A percentile compares a stretch with the other conserved stretches of the same genome.
phyloP scores from a whole-genome alignment of 2,113 vertebrate genomes.

The Grantiella picta region DNA sequence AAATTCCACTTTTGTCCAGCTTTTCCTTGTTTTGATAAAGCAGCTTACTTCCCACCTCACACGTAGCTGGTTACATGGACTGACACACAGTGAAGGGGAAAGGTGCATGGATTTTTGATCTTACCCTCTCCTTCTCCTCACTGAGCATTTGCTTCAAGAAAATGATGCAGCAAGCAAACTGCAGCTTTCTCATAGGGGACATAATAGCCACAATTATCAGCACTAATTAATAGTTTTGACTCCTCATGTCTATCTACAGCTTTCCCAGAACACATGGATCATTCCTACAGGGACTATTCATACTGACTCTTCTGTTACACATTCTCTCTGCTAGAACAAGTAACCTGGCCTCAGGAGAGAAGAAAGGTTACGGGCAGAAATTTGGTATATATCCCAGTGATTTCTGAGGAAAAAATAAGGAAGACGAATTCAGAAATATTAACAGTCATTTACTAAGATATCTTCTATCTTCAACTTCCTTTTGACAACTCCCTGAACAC shows the following conservation, averaged over 20 bases:
- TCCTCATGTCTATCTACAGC: background rate
- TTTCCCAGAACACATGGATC: background rate
- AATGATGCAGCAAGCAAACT: background rate
- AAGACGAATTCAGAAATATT: background rate
- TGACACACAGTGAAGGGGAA: background rate
- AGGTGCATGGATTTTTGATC: background rate
- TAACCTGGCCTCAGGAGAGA: background rate
- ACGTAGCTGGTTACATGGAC: fast-evolving
- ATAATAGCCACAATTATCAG: background rate
- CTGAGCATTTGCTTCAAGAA: background rate
- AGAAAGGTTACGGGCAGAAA: background rate
- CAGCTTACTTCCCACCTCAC: background rate
- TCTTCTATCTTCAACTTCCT: background rate
- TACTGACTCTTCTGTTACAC: background rate
- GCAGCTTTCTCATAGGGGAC: background rate
- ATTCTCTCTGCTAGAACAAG: background rate
- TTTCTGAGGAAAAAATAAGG: background rate
- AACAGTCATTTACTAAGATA: background rate
- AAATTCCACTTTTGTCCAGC: background rate
- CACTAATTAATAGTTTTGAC: background rate
- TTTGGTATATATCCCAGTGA: background rate
- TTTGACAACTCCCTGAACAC: background rate
- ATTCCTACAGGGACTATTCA: background rate
- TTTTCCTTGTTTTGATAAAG: background rate
- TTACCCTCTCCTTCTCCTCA: background rate